phyloP scores from a whole-genome alignment of 2,113 vertebrate species.

The Cavia porcellus region DNA sequence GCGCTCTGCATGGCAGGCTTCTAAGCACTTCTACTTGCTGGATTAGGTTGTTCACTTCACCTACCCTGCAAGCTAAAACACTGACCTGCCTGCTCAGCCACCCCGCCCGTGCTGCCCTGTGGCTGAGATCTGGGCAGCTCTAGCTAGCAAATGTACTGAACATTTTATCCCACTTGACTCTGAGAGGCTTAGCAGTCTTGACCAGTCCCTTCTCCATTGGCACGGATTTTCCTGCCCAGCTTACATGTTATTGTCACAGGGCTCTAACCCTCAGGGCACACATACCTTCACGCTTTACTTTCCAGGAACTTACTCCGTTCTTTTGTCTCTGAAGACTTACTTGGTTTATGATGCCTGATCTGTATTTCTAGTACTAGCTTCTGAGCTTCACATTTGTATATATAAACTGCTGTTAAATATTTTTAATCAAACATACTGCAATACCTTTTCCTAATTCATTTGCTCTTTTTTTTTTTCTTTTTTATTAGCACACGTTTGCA shows the following conservation, averaged over 20 bases:
- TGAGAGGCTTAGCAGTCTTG: background rate
- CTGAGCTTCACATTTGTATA: background rate
- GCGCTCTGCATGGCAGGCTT: background rate
- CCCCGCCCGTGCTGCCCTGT: background rate
- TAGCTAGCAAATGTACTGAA: background rate
- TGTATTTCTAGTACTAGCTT: background rate
- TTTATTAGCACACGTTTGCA: background rate
- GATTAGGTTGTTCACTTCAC: background rate
- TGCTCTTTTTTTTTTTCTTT: background rate
- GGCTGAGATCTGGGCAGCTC: background rate
- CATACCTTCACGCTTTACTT: background rate
- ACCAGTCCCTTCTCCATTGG: background rate
- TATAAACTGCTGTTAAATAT: background rate
- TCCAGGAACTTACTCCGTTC: background rate
- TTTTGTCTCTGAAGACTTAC: background rate
- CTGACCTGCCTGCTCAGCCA: background rate
- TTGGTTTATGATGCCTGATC: background rate
- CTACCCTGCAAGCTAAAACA: background rate
- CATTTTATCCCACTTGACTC: constrained; percentile 13
- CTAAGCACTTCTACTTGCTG: background rate
- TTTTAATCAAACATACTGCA: background rate
- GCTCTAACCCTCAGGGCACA: background rate
- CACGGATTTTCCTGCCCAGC: background rate
- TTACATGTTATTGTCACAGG: background rate
- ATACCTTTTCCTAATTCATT: background rate